Conservation (phyloP, 2,113 vertebrate genomes). For the Planiliza haematocheilus region DNA sequence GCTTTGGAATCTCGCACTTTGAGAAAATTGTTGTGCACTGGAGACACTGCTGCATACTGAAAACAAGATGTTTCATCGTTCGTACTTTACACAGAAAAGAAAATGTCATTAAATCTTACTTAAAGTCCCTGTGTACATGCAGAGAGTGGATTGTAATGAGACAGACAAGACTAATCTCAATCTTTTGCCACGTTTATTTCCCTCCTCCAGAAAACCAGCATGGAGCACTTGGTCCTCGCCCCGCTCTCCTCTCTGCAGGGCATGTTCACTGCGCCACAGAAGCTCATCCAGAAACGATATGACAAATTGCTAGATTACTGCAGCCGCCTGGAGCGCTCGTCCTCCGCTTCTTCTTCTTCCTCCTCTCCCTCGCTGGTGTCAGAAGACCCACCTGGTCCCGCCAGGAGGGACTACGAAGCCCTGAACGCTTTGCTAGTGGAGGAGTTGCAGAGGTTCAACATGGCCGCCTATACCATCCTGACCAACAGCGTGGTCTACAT, state of each 20-base stretch:
- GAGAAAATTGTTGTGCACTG: neutral
- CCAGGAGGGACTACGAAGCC: conserved; percentile 92
- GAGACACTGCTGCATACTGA: neutral
- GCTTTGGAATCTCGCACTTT: neutral
- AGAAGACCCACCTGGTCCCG: conserved; percentile 84
- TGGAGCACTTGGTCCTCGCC: conserved; percentile 86
- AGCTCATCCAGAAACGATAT: conserved; percentile 98
- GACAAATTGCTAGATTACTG: conserved; percentile 96
- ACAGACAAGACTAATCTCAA: conserved; percentile 2
- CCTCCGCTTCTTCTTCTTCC: conserved; percentile 69
- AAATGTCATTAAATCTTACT: neutral
- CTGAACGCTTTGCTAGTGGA: conserved; percentile 93
- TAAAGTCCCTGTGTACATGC: neutral
- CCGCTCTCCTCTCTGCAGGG: conserved; percentile 89
- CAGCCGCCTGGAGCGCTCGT: conserved; percentile 86
- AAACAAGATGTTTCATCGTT: conserved; percentile 14
- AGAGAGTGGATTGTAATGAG: neutral
- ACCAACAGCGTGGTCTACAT: conserved; percentile 87
- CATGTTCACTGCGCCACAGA: conserved; percentile 93
- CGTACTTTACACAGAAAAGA: neutral
- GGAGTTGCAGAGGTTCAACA: conserved; percentile 94
- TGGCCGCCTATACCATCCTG: conserved; percentile 84
- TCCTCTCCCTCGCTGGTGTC: conserved; percentile 52
- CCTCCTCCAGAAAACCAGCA: conserved; percentile 81
- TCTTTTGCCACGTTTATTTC: conserved; percentile 5